Base-by-base conservation (phyloP, 2,113 vertebrate genomes). In the Datnioides undecimradiatus region DNA sequence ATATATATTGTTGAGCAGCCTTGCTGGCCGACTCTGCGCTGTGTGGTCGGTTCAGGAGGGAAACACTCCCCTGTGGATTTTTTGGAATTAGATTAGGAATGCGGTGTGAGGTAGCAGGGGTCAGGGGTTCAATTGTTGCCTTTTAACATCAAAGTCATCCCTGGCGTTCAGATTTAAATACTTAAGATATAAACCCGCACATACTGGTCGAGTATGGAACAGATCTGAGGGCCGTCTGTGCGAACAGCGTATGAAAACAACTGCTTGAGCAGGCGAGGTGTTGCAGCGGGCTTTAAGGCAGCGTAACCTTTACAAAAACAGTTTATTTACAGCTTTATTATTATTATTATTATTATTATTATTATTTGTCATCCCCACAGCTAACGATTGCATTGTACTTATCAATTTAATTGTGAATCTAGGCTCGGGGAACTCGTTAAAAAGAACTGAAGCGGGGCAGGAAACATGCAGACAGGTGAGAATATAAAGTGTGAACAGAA, bases 11-110 rank as follows among this genome's bases (percentile, higher is more conserved):
- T 84, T 86, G 62, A 41, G 73, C 69, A 13, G 66, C 58, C 54
- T 49, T 17, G 19, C 49, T 45, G 66, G 80, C 66, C 63, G 13
- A 43, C 57, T 70, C 54, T 40, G 46, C 25, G 45, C 48, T 40
- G 33, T 75, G 74, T 70, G 73, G 76, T 73, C 71, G 34, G 68
- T 65, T 80, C 34, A 70, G 79, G 33, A 65, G 76, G 78, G 76
- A 79, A 72, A 84, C 13, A 29, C 67, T 79, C 73, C 80, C 57
- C 64, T 33, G 80, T 67, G 86, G 89, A 83, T 79, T 84, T 84
- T 79, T 78, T 75, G 79, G 90, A 87, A 87, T 92, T 81, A 91
- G 54, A 90, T 80, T 41, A 91, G 88, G 83, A 90, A 92, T 90
- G 89, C 54, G 51, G 60, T 80, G 86, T 36, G 13, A 84, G 77